phyloP scores from a whole-genome alignment of 2,113 vertebrate genomes.

The Megaleporinus macrocephalus region DNA sequence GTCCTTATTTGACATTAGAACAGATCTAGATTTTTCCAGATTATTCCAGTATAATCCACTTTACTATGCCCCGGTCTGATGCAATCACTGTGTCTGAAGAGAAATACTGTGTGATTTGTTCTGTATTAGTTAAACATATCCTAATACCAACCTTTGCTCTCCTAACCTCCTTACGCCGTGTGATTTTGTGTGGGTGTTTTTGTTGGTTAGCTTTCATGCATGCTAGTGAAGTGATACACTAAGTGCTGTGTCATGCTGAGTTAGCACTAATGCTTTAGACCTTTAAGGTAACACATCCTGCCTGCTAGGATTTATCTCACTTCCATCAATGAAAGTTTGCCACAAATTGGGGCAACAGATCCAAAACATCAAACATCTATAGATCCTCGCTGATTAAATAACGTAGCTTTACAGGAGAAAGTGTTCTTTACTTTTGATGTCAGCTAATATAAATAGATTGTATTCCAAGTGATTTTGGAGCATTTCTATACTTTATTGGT shows the following conservation, averaged over 20 bases:
- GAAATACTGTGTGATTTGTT: constrained; percentile 19
- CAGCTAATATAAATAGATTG: too few species aligned
- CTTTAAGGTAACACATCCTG: background rate
- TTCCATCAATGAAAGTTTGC: too few species aligned
- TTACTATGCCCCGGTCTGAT: constrained; percentile 3
- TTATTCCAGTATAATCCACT: constrained; percentile 11
- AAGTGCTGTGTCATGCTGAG: constrained; percentile 53
- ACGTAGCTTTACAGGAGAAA: too few species aligned
- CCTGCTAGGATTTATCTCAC: too few species aligned
- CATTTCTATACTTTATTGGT: too few species aligned
- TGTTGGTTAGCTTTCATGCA: background rate
- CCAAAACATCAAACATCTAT: too few species aligned
- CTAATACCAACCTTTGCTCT: background rate
- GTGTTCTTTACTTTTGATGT: too few species aligned
- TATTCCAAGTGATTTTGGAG: too few species aligned
- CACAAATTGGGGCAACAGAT: too few species aligned
- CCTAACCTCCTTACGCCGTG: background rate
- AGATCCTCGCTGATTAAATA: too few species aligned
- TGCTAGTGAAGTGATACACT: background rate
- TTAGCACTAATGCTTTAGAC: background rate
- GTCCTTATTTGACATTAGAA: background rate
- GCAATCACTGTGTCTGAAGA: background rate
- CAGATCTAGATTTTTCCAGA: background rate
- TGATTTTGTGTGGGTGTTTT: background rate
- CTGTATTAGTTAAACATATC: constrained; percentile 13